phyloP scores from a whole-genome alignment of 2,797 vertebrate genomes.

The Eptatretus atami region DNA sequence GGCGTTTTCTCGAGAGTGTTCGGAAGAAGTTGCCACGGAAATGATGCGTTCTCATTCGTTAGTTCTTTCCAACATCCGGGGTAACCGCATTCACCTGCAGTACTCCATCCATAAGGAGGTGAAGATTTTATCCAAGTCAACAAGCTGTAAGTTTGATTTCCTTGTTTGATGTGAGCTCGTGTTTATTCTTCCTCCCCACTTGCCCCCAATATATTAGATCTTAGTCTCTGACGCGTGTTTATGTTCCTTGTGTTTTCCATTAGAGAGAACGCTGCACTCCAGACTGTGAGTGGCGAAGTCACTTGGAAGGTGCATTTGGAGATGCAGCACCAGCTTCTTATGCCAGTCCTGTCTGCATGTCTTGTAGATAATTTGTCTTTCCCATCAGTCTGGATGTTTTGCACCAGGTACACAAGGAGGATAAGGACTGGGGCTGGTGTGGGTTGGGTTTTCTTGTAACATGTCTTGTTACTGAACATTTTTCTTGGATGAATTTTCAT shows the following conservation, averaged over 20 bases:
- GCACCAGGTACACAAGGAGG: slow-evolving; percentile 38
- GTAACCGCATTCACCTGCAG: slow-evolving; percentile 68
- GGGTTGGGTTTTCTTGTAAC: no score
- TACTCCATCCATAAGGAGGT: slow-evolving; percentile 93
- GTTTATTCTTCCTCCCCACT: not conserved
- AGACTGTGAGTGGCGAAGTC: slow-evolving; percentile 35
- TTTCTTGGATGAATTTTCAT: no score
- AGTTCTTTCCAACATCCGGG: slow-evolving; percentile 40
- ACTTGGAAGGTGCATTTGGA: slow-evolving; percentile 16
- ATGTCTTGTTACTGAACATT: no score
- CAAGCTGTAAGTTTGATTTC: slow-evolving; percentile 31
- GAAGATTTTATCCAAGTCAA: slow-evolving; percentile 68
- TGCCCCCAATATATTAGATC: no score
- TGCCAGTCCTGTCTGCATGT: slow-evolving; percentile 45
- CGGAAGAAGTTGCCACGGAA: slow-evolving; percentile 58
- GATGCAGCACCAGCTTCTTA: slow-evolving; percentile 31
- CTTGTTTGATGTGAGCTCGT: not conserved
- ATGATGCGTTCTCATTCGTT: slow-evolving; percentile 81
- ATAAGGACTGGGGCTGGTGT: no score
- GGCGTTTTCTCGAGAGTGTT: slow-evolving; percentile 91
- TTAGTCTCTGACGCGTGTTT: no score
- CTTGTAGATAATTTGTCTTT: slow-evolving; percentile 71
- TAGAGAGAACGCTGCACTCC: slow-evolving; percentile 71
- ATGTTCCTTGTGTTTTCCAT: slow-evolving; percentile 8
- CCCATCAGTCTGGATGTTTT: slow-evolving; percentile 63